Percentiles rank a stretch among this genome's conserved stretches.
phyloP scores from a whole-genome alignment of 2,113 vertebrate genomes.

The Sylvietta virens region DNA sequence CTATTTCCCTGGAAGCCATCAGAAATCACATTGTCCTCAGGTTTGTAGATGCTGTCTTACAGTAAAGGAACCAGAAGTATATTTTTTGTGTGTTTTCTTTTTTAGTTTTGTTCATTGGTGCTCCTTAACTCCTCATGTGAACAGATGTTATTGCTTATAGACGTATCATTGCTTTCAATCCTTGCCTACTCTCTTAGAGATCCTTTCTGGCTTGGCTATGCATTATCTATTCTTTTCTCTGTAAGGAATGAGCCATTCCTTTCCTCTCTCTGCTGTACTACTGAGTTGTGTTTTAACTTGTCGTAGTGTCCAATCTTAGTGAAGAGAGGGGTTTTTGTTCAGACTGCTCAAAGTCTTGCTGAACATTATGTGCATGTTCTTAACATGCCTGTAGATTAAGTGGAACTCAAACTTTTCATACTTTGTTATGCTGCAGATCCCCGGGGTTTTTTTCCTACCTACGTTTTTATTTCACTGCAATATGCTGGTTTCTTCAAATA shows the following conservation, averaged over 20 bases:
- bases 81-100: background rate
- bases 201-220: background rate
- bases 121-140: background rate
- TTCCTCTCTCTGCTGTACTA: background rate
- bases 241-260: background rate
- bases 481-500: background rate
- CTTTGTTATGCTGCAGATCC: background rate
- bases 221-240: background rate
- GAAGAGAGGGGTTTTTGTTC: background rate
- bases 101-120: background rate
- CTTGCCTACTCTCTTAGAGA: background rate
- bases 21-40: background rate
- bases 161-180: background rate
- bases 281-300: background rate
- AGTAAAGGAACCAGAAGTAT: background rate
- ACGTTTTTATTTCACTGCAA: background rate
- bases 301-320: background rate
- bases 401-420: background rate
- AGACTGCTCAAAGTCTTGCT: background rate
- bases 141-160: background rate
- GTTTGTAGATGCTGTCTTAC: background rate
- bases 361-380: background rate
- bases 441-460: background rate
- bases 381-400: background rate
- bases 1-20: background rate